A percentile compares a stretch with the other conserved stretches of the same genome.
Conservation (phyloP, 2,113 vertebrate species). For the Tetraodon nigroviridis region DNA sequence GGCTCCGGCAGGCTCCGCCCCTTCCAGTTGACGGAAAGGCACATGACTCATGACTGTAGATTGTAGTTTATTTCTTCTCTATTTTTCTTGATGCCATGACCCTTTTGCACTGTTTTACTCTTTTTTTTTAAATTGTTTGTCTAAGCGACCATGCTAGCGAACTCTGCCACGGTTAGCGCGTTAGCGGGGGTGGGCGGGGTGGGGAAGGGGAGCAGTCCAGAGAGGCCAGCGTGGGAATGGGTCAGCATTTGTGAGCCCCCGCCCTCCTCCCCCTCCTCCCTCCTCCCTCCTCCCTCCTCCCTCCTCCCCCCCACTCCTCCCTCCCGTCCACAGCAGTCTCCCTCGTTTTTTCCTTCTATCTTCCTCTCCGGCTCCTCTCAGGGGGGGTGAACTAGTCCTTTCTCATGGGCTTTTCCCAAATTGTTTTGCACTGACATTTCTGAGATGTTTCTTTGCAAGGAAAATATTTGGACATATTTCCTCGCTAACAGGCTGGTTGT, state of each 20-base stretch:
- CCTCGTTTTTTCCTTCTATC: slow-evolving; percentile 15
- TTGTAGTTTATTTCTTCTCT: too few relatives aligned
- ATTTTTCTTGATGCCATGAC: too few relatives aligned
- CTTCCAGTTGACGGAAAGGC: too few relatives aligned
- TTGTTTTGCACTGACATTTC: slow-evolving; percentile 73
- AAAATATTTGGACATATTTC: slow-evolving; percentile 70
- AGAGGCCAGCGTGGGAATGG: slow-evolving; percentile 75
- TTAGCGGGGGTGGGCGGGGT: slow-evolving; percentile 21
- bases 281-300: slow-evolving; percentile 29
- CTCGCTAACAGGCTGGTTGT: slow-evolving; percentile 37
- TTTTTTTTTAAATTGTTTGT: not conserved
- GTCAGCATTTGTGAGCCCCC: slow-evolving; percentile 65
- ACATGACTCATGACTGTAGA: too few relatives aligned
- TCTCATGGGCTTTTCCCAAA: slow-evolving; percentile 64
- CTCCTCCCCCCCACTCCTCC: slow-evolving; percentile 26
- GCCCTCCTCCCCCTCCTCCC: slow-evolving; percentile 27
- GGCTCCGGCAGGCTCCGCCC: too few relatives aligned
- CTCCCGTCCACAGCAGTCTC: slow-evolving; percentile 39
- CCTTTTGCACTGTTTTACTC: too few relatives aligned
- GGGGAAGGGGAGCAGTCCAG: slow-evolving; percentile 53
- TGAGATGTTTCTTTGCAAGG: slow-evolving; percentile 67
- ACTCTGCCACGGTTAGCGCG: too few relatives aligned
- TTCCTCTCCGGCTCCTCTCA: slow-evolving; percentile 23
- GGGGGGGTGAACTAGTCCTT: slow-evolving; percentile 57
- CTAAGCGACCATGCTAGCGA: too few relatives aligned